Evolutionary conservation across 2,113 vertebrate genomes (phyloP).

Genomic region (Murina feae): DNA sequence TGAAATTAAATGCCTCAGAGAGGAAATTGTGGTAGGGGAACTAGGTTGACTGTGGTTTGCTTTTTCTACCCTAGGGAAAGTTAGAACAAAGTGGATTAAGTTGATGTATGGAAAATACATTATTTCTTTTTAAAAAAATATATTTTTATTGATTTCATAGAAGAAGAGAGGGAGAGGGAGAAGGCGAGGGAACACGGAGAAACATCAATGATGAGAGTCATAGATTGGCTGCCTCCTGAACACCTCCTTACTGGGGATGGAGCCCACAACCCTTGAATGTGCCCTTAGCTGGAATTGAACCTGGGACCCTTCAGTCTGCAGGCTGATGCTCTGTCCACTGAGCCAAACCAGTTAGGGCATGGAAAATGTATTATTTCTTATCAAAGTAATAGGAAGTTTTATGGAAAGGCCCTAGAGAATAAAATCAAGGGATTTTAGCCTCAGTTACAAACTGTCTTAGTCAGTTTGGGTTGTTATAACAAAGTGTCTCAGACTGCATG

Average conservation of each 20-base stretch:
- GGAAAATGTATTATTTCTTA: neutral
- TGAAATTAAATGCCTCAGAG: fast-evolving
- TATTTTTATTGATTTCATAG: neutral
- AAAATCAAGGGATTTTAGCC: neutral
- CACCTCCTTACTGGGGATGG: no score
- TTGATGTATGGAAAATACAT: neutral
- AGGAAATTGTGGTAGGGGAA: neutral
- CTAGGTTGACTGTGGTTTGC: neutral
- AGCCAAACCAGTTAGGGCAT: no score
- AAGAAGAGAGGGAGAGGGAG: no score
- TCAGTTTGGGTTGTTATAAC: neutral
- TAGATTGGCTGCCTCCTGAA: no score
- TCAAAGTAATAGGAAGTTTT: neutral
- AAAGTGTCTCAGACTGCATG: neutral
- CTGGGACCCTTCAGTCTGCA: no score
- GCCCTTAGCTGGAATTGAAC: no score
- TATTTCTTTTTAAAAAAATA: neutral
- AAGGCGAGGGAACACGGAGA: no score
- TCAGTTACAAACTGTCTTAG: neutral
- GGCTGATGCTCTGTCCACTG: no score
- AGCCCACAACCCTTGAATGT: no score
- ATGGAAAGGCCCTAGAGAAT: neutral
- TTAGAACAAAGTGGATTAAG: neutral
- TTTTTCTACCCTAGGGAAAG: neutral
- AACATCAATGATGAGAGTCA: no score